Percentiles rank a stretch among this genome's conserved stretches.
These are phyloP conservation scores for Phacellophora camtschatica DNA, from an alignment of 30 jellyfish, hydroid and myxozoan species.

Conservation along the genomic window DNA sequence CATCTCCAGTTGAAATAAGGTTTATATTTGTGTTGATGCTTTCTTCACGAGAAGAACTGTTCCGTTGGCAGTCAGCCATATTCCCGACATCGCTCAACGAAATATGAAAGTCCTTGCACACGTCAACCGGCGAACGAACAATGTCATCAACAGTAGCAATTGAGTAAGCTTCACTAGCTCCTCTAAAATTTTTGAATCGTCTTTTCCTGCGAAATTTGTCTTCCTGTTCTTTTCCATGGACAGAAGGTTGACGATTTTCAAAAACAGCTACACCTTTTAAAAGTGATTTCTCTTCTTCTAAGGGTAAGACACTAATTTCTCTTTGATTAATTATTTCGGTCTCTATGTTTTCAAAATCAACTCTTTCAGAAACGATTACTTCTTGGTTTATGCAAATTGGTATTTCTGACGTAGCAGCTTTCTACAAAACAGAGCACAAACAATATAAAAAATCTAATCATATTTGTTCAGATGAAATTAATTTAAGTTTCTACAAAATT, in stretches of 20 bases:
- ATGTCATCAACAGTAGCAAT: conserved; percentile 28
- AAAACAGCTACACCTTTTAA: background rate
- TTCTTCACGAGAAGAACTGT: background rate
- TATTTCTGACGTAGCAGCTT: too few relatives aligned
- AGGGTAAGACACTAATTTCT: too few relatives aligned
- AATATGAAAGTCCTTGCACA: background rate
- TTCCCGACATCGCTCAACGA: background rate
- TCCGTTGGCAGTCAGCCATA: background rate
- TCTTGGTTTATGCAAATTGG: too few relatives aligned
- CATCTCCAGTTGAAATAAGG: background rate
- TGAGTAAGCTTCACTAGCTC: conserved; percentile 1
- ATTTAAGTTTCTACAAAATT: too few relatives aligned
- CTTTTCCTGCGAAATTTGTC: background rate
- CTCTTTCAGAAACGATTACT: too few relatives aligned
- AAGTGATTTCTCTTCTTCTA: too few relatives aligned
- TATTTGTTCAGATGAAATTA: too few relatives aligned
- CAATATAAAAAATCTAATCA: too few relatives aligned
- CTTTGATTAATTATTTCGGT: too few relatives aligned
- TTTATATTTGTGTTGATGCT: background rate
- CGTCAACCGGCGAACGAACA: background rate
- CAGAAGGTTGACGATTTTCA: background rate
- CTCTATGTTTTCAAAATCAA: too few relatives aligned
- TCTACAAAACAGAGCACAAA: too few relatives aligned
- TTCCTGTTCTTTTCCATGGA: background rate
- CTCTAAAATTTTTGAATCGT: conserved; percentile 48